Percentiles rank a stretch among this genome's conserved stretches.
Evolutionary conservation across 1,140 invertebrate genomes (phyloP).

Genomic region (Aphis gossypii): DNA sequence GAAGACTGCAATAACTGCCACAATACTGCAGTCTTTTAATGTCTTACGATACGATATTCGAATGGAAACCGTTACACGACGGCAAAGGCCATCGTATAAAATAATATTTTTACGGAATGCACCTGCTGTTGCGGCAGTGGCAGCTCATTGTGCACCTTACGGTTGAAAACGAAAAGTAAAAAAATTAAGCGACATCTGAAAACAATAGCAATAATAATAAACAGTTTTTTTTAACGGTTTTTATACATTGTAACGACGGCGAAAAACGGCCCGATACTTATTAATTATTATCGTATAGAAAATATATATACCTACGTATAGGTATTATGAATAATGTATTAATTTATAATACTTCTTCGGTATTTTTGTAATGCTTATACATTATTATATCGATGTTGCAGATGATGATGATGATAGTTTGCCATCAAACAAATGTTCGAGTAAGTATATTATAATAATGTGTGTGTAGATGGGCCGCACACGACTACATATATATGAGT

Average conservation of each 20-base stretch:
- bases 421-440: neutral
- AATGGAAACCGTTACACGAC: constrained; percentile 33
- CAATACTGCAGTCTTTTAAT: neutral
- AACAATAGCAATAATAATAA: neutral
- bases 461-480: neutral
- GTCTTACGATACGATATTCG: neutral
- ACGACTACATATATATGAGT: neutral
- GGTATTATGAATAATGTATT: too few species aligned
- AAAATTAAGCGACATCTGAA: neutral
- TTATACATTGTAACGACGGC: neutral
- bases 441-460: neutral
- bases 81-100: neutral
- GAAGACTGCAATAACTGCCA: neutral
- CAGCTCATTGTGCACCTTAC: neutral
- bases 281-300: too few species aligned
- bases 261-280: neutral
- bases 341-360: too few species aligned
- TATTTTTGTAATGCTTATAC: neutral
- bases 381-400: neutral
- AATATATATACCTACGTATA: too few species aligned
- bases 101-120: neutral
- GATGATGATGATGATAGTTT: neutral
- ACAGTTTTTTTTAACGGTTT: neutral
- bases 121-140: neutral
- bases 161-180: neutral